Base-by-base conservation (phyloP, 1,140 invertebrate genomes). In the Drosophila bipectinata region DNA sequence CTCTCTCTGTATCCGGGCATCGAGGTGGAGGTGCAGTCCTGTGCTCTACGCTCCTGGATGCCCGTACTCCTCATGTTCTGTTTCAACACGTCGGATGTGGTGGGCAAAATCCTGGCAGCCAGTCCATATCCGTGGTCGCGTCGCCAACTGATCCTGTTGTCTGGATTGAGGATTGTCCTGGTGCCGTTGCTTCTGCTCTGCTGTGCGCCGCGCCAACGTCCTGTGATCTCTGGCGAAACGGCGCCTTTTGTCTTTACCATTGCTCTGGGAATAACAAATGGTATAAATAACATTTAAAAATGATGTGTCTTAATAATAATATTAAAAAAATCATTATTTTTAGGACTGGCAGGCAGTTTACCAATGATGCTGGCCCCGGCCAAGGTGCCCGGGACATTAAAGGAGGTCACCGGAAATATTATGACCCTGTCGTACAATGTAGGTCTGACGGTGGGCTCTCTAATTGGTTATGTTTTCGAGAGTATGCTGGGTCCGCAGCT, bases 371-470 rank as follows among this genome's bases (percentile, higher is more conserved):
- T 97, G 64, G 97, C 97, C 1, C 96, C 97, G 5, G 95, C 94
- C 32, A 95, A 96, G 90, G 97, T 98, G 2, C 93, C 95, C 1
- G 95, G 96, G 57, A 94, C 96, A n/a, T 93, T 95, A 62, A 93
- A 95, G 54, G 96, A 97, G 92, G 92, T 97, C 0, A 95, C 93
- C 95, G 97, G 97, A 55, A 98, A 98, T 79, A 97, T 98, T 77
- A 98, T 98, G 97, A 98, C 97, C 0, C 84, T 98, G 0, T 97
- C 96, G 0, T 98, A 98, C 88, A 97, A 96, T 82, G 94, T 96
- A 41, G 97, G 97, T 1, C 92, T 98, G 26, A 96, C 97, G 0
- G 94, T 95, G 2, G 97, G 97, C 1, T 96, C 97, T 0, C 91
- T 96, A 1, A 94, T 97, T 45, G 97, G 97, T 1, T 98, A 98